Conservation (phyloP, 2,888 invertebrate genomes). For the Macaria liturata region DNA sequence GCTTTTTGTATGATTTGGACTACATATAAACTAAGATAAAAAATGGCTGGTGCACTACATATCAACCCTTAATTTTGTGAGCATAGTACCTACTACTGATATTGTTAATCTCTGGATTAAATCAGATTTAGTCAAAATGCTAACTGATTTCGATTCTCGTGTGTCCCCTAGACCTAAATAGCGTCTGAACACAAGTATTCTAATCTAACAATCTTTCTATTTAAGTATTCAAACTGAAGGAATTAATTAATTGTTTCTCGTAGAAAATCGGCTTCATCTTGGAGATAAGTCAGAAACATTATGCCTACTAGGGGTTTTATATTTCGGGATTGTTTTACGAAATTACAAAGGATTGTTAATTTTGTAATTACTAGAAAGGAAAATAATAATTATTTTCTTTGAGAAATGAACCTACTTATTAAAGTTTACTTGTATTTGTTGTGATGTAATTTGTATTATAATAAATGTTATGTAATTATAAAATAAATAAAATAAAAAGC, state of each 20-base stretch:
- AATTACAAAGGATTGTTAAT: conserved; percentile 34
- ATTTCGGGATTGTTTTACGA: conserved; percentile 28
- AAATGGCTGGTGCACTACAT: too few relatives aligned
- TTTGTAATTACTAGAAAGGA: conserved; percentile 29
- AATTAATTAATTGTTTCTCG: conserved; percentile 30
- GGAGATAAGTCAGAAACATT: conserved; percentile 26
- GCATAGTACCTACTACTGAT: too few relatives aligned
- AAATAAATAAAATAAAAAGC: too few relatives aligned
- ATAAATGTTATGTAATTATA: too few relatives aligned
- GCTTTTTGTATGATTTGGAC: too few relatives aligned
- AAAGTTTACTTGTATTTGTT: conserved; percentile 26
- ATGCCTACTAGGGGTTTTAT: conserved; percentile 30
- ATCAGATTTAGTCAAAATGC: too few relatives aligned
- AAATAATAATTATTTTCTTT: conserved; percentile 32
- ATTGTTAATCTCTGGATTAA: too few relatives aligned
- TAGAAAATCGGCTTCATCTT: conserved; percentile 23
- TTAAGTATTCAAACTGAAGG: conserved; percentile 23
- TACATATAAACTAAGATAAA: too few relatives aligned
- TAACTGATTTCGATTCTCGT: not conserved
- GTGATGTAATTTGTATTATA: conserved; percentile 25
- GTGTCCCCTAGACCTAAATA: conserved; percentile 3
- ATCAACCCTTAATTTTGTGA: too few relatives aligned
- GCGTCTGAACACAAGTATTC: conserved; percentile 10
- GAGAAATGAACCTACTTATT: conserved; percentile 27
- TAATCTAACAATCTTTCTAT: conserved; percentile 12